A percentile compares a stretch with the other conserved stretches of the same genome.
Conservation (phyloP, 1,140 invertebrate species). For the Platorchestia sp. region DNA sequence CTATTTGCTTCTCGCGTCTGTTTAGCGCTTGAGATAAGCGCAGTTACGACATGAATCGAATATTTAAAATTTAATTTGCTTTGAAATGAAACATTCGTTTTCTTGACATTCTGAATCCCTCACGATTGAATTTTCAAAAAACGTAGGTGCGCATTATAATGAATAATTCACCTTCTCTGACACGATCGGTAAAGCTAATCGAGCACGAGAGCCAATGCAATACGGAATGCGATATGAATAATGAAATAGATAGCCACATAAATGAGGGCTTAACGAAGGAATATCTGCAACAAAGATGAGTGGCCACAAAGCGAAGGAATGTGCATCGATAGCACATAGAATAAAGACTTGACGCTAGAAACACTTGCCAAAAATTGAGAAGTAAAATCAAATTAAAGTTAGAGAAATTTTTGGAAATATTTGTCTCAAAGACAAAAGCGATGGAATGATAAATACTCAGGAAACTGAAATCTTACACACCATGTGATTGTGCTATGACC, state of each 20-base stretch:
- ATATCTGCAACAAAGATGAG: not conserved
- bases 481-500: not conserved
- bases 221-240: not conserved
- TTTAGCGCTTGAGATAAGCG: no score
- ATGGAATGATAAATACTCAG: not conserved
- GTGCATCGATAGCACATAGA: not conserved
- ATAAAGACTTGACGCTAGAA: not conserved
- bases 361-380: not conserved
- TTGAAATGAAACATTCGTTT: no score
- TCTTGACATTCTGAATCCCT: no score
- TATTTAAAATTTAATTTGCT: no score
- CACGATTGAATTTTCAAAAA: no score
- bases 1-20: no score
- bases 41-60: no score
- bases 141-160: no score
- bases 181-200: no score
- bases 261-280: not conserved
- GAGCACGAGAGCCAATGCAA: no score
- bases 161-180: no score
- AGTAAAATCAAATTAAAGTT: not conserved
- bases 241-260: not conserved
- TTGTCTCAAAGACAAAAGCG: not conserved
- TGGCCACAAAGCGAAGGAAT: not conserved
- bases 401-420: not conserved
- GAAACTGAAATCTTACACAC: not conserved